These are phyloP conservation scores for Aleiodes testaceus DNA, from an alignment of 2,888 invertebrate species.

Conservation along the genomic window DNA sequence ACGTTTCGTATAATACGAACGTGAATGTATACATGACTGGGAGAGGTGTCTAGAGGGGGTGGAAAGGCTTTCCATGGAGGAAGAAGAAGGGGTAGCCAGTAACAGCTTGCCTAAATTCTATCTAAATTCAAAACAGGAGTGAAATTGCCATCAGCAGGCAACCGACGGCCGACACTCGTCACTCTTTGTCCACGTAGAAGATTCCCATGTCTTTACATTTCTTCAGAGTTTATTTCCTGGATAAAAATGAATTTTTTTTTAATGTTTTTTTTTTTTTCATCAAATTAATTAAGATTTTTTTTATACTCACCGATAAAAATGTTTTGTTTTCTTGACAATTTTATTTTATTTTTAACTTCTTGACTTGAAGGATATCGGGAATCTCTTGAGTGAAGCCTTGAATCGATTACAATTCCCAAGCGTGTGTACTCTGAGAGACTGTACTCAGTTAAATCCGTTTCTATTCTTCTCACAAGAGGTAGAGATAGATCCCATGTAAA, in stretches of 20 bases:
- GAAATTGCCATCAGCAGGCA: constrained; percentile 63
- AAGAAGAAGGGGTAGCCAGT: constrained; percentile 45
- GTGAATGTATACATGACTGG: constrained; percentile 37
- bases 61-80: constrained; percentile 33
- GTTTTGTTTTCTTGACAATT: background rate
- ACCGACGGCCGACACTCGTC: constrained; percentile 41
- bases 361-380: background rate
- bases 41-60: constrained; percentile 41
- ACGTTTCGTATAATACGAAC: constrained; percentile 32
- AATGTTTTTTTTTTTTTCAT: background rate
- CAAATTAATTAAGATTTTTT: too few relatives aligned
- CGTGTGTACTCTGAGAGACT: constrained; percentile 3
- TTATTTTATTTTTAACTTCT: background rate
- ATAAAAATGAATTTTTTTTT: background rate
- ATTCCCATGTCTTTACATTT: too few relatives aligned
- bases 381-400: background rate
- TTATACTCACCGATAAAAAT: too few relatives aligned
- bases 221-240: too few relatives aligned
- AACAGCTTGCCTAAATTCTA: constrained; percentile 66
- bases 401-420: constrained; percentile 13
- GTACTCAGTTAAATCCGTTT: constrained; percentile 28
- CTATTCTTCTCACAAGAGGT: constrained; percentile 13
- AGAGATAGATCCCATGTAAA: constrained; percentile 42
- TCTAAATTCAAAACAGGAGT: constrained; percentile 65
- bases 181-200: background rate